Percentiles rank a stretch among this genome's conserved stretches.
Evolutionary conservation across 2,797 vertebrate species (phyloP).

Genomic region (Coranthus polyacanthus): DNA sequence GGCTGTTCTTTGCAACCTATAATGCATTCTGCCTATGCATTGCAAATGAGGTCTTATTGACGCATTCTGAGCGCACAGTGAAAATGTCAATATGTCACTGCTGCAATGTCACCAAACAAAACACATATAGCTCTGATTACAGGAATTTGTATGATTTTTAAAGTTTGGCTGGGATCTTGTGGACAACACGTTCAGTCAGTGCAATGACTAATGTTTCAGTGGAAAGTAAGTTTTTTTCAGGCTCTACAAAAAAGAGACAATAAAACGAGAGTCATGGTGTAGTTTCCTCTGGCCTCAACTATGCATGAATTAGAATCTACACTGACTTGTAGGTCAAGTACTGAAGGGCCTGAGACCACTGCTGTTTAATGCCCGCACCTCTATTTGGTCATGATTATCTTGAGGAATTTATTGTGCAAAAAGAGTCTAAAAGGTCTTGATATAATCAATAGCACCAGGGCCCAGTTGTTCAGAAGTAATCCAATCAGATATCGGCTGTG

Average conservation of each 20-base stretch:
- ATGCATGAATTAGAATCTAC: slow-evolving; percentile 10
- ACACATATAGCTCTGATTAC: neutral
- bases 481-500: too few relatives aligned
- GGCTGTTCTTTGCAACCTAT: neutral
- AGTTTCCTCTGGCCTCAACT: neutral
- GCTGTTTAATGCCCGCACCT: slow-evolving; percentile 13
- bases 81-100: slow-evolving; percentile 3
- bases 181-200: neutral
- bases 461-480: too few relatives aligned
- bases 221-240: neutral
- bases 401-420: slow-evolving; percentile 16
- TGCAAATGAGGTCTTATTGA: slow-evolving; percentile 1
- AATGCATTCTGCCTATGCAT: neutral
- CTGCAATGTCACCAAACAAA: neutral
- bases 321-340: slow-evolving; percentile 1
- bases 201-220: neutral
- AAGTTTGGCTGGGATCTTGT: too few relatives aligned
- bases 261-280: neutral
- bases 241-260: neutral
- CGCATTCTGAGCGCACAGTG: neutral
- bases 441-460: too few relatives aligned
- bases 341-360: slow-evolving; percentile 5
- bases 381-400: slow-evolving; percentile 47
- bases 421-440: neutral
- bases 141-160: neutral